Evolutionary conservation across 1,140 invertebrate species (phyloP).

Genomic region (Hyphantria cunea): DNA sequence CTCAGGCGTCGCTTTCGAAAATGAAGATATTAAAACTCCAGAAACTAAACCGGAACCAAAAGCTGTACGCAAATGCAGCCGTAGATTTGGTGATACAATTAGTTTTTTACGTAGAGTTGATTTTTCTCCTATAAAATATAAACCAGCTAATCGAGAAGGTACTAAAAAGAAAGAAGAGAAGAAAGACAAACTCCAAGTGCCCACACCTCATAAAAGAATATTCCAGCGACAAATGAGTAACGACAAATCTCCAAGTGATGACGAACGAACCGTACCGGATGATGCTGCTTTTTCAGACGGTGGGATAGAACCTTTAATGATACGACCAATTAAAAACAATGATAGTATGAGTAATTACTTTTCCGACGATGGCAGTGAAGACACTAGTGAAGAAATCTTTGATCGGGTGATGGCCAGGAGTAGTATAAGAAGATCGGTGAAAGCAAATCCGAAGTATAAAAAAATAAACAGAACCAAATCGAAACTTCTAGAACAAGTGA

Average conservation of each 20-base stretch:
- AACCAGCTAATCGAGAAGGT: constrained; percentile 56
- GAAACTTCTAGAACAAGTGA: constrained; percentile 70
- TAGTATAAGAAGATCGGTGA: constrained; percentile 71
- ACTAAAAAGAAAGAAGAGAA: constrained; percentile 71
- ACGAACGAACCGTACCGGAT: constrained; percentile 55
- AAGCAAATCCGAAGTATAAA: constrained; percentile 77
- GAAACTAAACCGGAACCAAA: constrained; percentile 59
- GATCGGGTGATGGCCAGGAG: constrained; percentile 74
- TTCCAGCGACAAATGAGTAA: constrained; percentile 53
- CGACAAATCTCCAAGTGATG: constrained; percentile 66
- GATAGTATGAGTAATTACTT: constrained; percentile 78
- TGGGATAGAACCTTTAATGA: constrained; percentile 51
- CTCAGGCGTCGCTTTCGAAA: constrained; percentile 69
- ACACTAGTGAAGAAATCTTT: constrained; percentile 76
- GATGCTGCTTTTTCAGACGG: constrained; percentile 60
- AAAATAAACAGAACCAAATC: constrained; percentile 76
- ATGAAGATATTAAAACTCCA: constrained; percentile 60
- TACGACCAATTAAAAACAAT: constrained; percentile 70
- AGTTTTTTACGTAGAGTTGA: constrained; percentile 71
- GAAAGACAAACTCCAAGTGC: constrained; percentile 60
- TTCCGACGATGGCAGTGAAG: constrained; percentile 74
- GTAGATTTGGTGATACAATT: constrained; percentile 68
- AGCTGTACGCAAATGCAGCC: constrained; percentile 64
- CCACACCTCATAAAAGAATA: constrained; percentile 44
- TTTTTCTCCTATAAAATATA: constrained; percentile 79